Conservation (phyloP, 2,888 invertebrate species). For the Caradrina clavipalpis region DNA sequence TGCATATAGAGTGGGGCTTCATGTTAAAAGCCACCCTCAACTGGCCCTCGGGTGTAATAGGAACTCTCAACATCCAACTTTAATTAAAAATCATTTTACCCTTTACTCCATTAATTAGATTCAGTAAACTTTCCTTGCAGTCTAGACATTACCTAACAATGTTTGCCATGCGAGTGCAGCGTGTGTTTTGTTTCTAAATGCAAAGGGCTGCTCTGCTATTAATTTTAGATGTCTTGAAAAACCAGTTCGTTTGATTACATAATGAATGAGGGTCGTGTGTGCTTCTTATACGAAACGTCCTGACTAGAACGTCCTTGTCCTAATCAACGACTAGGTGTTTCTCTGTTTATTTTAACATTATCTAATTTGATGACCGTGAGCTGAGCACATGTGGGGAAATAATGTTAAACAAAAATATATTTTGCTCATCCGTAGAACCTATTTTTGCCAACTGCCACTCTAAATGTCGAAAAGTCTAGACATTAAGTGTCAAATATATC, state of each 20-base stretch:
- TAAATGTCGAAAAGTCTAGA: slow-evolving; percentile 23
- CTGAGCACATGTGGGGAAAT: slow-evolving; percentile 3
- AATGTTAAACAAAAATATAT: slow-evolving; percentile 4
- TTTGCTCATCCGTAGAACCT: background rate
- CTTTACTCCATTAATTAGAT: slow-evolving; percentile 43
- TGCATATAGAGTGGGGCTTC: slow-evolving; percentile 70
- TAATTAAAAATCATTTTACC: slow-evolving; percentile 58
- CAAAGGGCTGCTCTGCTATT: slow-evolving; percentile 35
- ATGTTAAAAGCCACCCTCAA: slow-evolving; percentile 60
- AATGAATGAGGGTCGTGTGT: slow-evolving; percentile 41
- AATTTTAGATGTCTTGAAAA: slow-evolving; percentile 40
- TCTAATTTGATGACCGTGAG: slow-evolving; percentile 1
- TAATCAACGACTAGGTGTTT: slow-evolving; percentile 1
- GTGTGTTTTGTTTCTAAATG: slow-evolving; percentile 33
- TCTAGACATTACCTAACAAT: slow-evolving; percentile 40
- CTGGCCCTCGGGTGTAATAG: slow-evolving; percentile 55
- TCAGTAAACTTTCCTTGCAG: slow-evolving; percentile 27
- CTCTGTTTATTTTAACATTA: slow-evolving; percentile 9
- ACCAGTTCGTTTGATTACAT: slow-evolving; percentile 41
- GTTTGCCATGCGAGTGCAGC: slow-evolving; percentile 14
- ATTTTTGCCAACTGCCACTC: slow-evolving; percentile 10
- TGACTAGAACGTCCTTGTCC: slow-evolving; percentile 28
- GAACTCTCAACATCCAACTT: slow-evolving; percentile 45
- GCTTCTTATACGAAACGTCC: slow-evolving; percentile 21
- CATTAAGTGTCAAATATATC: slow-evolving; percentile 27